Conservation (phyloP, 2,113 vertebrate genomes). For the Plotosus lineatus region DNA sequence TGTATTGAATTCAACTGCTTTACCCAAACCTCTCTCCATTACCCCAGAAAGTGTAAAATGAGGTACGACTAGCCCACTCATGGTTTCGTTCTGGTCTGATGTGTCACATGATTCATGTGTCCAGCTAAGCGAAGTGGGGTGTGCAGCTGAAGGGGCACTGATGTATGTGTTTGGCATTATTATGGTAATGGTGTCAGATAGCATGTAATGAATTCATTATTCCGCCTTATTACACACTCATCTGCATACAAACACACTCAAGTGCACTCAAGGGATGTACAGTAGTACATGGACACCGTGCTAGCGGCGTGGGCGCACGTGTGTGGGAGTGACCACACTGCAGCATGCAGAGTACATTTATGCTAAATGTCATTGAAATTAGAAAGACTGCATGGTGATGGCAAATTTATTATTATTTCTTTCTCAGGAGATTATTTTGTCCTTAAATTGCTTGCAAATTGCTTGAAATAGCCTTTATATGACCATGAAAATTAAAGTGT, state of each 20-base stretch:
- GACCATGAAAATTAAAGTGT: conserved; percentile 10
- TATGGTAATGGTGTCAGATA: conserved; percentile 62
- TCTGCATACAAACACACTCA: conserved; percentile 53
- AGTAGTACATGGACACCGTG: conserved; percentile 35
- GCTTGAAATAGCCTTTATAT: not conserved
- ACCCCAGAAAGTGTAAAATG: conserved; percentile 1
- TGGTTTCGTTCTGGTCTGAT: conserved; percentile 26
- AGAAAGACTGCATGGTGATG: conserved; percentile 1
- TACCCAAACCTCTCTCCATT: conserved; percentile 13
- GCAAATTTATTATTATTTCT: too few species aligned
- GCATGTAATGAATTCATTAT: conserved; percentile 63
- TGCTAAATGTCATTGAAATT: conserved; percentile 8
- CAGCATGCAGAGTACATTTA: not conserved
- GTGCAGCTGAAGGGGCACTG: conserved; percentile 46
- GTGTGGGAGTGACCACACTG: not conserved
- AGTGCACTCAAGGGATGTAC: conserved; percentile 47
- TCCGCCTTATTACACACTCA: conserved; percentile 56
- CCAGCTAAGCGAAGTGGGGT: conserved; percentile 51
- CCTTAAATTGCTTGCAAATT: conserved; percentile 6
- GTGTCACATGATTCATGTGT: conserved; percentile 48
- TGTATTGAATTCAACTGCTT: not conserved
- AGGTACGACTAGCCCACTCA: conserved; percentile 15
- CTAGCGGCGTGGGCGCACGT: conserved; percentile 2
- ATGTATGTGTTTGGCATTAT: conserved; percentile 59
- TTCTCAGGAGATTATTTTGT: not conserved